Conservation (phyloP, 37 sponge, comb jelly and placozoan genomes). For the Geodia barretti region DNA sequence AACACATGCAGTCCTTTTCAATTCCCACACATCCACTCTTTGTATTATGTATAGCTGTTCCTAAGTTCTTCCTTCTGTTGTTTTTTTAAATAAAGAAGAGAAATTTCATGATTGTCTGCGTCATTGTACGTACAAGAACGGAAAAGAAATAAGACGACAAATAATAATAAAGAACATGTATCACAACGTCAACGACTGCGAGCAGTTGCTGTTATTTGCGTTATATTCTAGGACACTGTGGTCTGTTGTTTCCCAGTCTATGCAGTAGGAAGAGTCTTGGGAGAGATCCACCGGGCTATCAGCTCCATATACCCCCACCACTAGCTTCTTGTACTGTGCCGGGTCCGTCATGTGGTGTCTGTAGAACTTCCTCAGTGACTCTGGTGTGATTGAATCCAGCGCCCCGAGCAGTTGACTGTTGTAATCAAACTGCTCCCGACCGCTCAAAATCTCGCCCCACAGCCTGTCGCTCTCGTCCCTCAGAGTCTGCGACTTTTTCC, state of each 20-base stretch:
- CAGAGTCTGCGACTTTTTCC: slow-evolving; percentile 37
- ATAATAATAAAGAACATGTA: too few relatives aligned
- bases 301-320: slow-evolving; percentile 50
- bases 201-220: too few relatives aligned
- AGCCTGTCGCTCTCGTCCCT: slow-evolving; percentile 28
- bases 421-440: slow-evolving; percentile 56
- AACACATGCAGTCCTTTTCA: too few relatives aligned
- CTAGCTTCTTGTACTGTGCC: slow-evolving; percentile 14
- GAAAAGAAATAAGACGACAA: too few relatives aligned
- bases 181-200: too few relatives aligned
- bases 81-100: too few relatives aligned
- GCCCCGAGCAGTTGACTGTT: slow-evolving; percentile 16
- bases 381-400: background rate
- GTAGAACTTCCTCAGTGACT: slow-evolving; percentile 49
- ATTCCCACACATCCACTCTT: too few relatives aligned
- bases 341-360: slow-evolving; percentile 13
- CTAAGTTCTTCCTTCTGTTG: too few relatives aligned
- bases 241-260: slow-evolving; percentile 1
- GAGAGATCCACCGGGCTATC: slow-evolving; percentile 1
- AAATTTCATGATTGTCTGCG: too few relatives aligned
- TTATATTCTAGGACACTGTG: too few relatives aligned
- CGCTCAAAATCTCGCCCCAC: slow-evolving; percentile 50
- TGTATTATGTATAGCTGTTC: too few relatives aligned
- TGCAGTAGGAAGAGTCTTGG: background rate
- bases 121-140: too few relatives aligned